Evolutionary conservation across 2,797 vertebrate species (phyloP).

Genomic region (Centropyge bicolor): DNA sequence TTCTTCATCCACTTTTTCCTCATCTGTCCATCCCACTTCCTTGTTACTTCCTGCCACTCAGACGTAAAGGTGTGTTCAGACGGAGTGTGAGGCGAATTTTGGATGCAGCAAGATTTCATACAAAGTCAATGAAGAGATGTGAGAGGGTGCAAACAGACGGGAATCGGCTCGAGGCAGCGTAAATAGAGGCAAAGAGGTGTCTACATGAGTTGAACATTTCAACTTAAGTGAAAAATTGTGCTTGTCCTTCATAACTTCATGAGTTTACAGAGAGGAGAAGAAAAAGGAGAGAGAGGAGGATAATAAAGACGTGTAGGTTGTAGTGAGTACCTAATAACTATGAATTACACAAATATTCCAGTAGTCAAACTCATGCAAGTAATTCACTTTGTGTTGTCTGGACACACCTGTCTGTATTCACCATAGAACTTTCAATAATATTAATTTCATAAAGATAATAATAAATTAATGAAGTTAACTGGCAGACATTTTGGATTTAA

Average conservation of each 20-base stretch:
- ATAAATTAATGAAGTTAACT: neutral
- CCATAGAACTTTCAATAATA: neutral
- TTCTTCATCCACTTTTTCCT: neutral
- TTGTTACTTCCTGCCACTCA: slow-evolving; percentile 29
- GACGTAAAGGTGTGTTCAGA: slow-evolving; percentile 11
- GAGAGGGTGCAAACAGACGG: neutral
- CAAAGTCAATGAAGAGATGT: neutral
- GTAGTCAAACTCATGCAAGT: neutral
- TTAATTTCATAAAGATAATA: neutral
- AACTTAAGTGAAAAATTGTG: neutral
- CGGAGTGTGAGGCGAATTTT: slow-evolving; percentile 3
- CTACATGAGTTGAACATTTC: neutral
- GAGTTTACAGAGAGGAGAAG: neutral
- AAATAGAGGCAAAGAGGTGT: neutral
- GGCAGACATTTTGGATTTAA: neutral
- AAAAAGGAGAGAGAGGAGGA: neutral
- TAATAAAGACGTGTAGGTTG: neutral
- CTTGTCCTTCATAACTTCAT: neutral
- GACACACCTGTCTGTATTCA: neutral
- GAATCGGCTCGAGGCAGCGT: neutral
- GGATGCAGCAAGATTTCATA: slow-evolving; percentile 1
- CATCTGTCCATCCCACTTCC: slow-evolving; percentile 21
- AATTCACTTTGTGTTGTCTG: neutral
- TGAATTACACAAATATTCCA: neutral
- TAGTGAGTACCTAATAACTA: neutral